A percentile compares a stretch with the other conserved stretches of the same genome.
Conservation (phyloP, 1,140 invertebrate species). For the Medauroidea extradentata region DNA sequence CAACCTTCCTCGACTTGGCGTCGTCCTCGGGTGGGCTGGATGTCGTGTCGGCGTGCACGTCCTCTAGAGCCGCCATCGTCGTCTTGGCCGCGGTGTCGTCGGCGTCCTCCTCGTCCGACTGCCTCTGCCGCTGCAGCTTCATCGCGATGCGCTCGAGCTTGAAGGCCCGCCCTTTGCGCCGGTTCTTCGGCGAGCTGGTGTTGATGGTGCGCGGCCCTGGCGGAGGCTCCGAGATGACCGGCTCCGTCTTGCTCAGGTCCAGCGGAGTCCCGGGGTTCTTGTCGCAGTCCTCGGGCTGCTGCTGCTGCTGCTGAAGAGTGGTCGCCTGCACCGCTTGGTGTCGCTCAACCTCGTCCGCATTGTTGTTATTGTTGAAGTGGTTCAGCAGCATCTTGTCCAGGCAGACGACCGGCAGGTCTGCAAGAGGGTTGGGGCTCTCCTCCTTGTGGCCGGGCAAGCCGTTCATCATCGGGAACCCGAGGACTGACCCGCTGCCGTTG, state of each 20-base stretch:
- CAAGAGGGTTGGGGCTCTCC: neutral
- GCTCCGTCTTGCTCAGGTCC: conserved; percentile 19
- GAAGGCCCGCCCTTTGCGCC: conserved; percentile 74
- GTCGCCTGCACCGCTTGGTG: conserved; percentile 27
- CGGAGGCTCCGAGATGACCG: conserved; percentile 38
- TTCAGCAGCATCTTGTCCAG: too few species aligned
- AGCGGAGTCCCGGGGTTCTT: conserved; percentile 16
- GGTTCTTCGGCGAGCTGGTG: conserved; percentile 49
- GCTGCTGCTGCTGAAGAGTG: conserved; percentile 40
- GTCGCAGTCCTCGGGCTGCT: too few species aligned
- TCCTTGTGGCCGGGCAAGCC: neutral
- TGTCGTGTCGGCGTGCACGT: conserved; percentile 27
- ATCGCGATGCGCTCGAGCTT: conserved; percentile 50
- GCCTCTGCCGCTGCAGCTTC: conserved; percentile 20
- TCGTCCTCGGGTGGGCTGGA: conserved; percentile 30
- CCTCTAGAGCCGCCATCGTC: conserved; percentile 26
- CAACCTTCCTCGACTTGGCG: conserved; percentile 13
- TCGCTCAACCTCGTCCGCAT: conserved; percentile 23
- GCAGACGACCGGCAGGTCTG: neutral
- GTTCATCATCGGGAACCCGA: conserved; percentile 13
- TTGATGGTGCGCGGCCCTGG: conserved; percentile 27
- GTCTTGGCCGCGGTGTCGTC: conserved; percentile 7
- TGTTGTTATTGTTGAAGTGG: conserved; percentile 38
- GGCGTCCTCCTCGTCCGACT: conserved; percentile 42
- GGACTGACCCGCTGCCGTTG: conserved; percentile 32